phyloP scores from a whole-genome alignment of 2,888 invertebrate genomes.

The Plagodis dolabraria region DNA sequence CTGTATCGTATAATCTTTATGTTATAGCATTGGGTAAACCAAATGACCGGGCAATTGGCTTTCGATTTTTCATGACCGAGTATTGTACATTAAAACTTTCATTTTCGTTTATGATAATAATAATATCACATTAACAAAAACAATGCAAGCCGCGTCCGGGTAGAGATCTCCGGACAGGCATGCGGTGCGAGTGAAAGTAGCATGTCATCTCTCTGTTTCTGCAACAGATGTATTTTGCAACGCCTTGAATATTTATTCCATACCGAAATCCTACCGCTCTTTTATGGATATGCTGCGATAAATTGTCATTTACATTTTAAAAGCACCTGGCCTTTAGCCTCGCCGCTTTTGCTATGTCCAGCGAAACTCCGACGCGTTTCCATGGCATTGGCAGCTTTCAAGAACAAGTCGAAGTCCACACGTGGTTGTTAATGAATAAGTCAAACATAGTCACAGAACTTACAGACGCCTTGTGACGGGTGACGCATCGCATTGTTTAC shows the following conservation, averaged over 20 bases:
- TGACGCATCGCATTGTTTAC: conserved; percentile 42
- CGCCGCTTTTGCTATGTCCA: conserved; percentile 37
- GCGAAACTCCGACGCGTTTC: conserved; percentile 10
- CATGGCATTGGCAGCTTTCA: conserved; percentile 24
- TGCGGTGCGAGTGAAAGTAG: conserved; percentile 69
- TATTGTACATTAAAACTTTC: conserved; percentile 72
- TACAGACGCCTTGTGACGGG: conserved; percentile 6
- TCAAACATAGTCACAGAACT: conserved; percentile 30
- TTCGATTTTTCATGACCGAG: conserved; percentile 66
- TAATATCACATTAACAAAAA: conserved; percentile 74
- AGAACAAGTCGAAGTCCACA: conserved; percentile 19
- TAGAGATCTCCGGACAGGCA: conserved; percentile 55
- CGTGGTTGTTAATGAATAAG: conserved; percentile 31
- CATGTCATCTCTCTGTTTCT: conserved; percentile 59
- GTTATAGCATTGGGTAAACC: conserved; percentile 41
- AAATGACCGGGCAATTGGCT: conserved; percentile 62
- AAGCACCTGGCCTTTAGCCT: conserved; percentile 48
- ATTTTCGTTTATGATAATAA: conserved; percentile 69
- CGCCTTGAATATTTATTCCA: conserved; percentile 60
- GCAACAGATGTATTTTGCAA: conserved; percentile 59
- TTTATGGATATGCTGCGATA: conserved; percentile 44
- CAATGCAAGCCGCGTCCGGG: conserved; percentile 74
- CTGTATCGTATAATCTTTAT: conserved; percentile 47
- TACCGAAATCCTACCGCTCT: conserved; percentile 44
- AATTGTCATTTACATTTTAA: conserved; percentile 51